Conservation (phyloP, 2,888 invertebrate species). For the Drosophila suboccidentalis region DNA sequence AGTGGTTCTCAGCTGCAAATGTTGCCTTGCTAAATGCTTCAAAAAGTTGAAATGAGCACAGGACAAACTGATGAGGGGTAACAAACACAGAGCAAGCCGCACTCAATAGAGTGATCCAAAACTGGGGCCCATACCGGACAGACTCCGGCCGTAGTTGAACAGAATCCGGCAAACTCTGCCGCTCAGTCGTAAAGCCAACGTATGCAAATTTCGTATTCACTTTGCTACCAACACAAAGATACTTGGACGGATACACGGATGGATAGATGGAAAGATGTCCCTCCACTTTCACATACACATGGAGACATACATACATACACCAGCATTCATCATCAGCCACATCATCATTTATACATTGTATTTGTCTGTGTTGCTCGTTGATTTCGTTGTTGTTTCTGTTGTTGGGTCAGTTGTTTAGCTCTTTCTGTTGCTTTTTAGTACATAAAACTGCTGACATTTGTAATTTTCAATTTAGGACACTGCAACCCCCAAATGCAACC, state of each 20-base stretch:
- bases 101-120: slow-evolving; percentile 72
- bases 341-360: slow-evolving; percentile 80
- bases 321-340: slow-evolving; percentile 76
- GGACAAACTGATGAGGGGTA: slow-evolving; percentile 47
- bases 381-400: slow-evolving; percentile 19
- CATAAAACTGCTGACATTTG: slow-evolving; percentile 78
- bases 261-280: slow-evolving; percentile 39
- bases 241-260: slow-evolving; percentile 31
- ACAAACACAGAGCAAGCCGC: slow-evolving; percentile 48
- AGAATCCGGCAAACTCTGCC: slow-evolving; percentile 33
- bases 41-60: slow-evolving; percentile 59
- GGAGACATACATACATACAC: slow-evolving; percentile 31
- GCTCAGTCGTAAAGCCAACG: slow-evolving; percentile 72
- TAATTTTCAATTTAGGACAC: slow-evolving; percentile 70
- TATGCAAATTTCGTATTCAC: slow-evolving; percentile 79
- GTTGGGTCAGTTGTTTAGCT: slow-evolving; percentile 17
- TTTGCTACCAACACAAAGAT: slow-evolving; percentile 65
- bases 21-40: slow-evolving; percentile 54
- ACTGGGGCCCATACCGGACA: slow-evolving; percentile 45
- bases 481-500: slow-evolving; percentile 27
- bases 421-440: slow-evolving; percentile 45
- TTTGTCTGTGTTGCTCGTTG: slow-evolving; percentile 61
- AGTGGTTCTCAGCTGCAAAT: slow-evolving; percentile 64
- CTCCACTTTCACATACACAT: slow-evolving; percentile 21
- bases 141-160: slow-evolving; percentile 29